Percentiles rank a stretch among this genome's conserved stretches.
phyloP scores from a whole-genome alignment of 2,113 vertebrate genomes.

The Sminthopsis crassicaudata region DNA sequence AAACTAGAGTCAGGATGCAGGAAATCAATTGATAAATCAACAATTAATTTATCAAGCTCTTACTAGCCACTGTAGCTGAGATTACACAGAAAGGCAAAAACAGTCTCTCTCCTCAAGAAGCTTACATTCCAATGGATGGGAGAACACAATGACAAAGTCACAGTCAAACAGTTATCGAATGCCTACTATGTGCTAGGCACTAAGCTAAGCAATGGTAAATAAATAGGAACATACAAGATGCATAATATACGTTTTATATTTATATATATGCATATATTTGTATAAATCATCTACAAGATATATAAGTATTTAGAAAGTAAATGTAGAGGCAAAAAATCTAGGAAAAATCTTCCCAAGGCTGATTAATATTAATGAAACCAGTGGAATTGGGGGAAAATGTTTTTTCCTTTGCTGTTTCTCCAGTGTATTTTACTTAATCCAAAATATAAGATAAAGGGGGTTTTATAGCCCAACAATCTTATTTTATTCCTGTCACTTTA shows the following conservation, averaged over 20 bases:
- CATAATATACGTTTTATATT: background rate
- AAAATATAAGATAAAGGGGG: slow-evolving; percentile 11
- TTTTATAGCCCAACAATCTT: background rate
- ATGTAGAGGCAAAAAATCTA: background rate
- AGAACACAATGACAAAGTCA: background rate
- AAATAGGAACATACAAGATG: background rate
- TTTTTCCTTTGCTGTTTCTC: background rate
- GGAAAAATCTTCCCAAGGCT: background rate
- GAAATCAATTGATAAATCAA: background rate
- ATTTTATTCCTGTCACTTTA: slow-evolving; percentile 7
- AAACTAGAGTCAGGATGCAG: background rate
- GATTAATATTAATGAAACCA: slow-evolving; percentile 18
- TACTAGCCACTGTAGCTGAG: background rate
- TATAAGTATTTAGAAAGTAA: background rate
- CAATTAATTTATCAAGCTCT: background rate
- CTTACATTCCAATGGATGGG: background rate
- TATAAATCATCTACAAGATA: background rate
- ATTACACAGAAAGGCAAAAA: background rate
- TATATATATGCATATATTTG: background rate
- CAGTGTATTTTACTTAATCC: slow-evolving; percentile 4
- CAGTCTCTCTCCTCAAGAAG: background rate
- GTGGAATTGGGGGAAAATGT: slow-evolving; percentile 7
- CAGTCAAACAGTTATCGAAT: background rate
- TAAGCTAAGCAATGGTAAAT: background rate
- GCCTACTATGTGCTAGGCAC: slow-evolving; percentile 1